Conservation (phyloP, 1,140 invertebrate species). For the Orchestia grillus region DNA sequence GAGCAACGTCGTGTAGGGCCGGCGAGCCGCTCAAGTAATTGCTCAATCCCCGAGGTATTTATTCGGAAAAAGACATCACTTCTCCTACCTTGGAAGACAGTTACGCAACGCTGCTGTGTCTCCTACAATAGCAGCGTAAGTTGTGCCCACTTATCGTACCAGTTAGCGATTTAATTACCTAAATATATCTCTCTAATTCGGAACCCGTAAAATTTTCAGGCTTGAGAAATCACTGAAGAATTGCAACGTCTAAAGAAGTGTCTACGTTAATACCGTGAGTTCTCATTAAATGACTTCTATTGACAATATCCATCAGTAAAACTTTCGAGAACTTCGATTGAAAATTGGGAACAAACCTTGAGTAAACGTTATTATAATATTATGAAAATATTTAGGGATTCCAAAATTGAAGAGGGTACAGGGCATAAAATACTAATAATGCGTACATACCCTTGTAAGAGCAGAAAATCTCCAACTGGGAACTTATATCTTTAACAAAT, state of each 20-base stretch:
- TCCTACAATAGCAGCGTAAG: not conserved
- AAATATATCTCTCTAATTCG: not conserved
- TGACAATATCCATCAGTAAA: not conserved
- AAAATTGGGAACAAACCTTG: not conserved
- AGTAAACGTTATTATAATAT: not conserved
- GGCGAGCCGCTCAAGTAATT: not conserved
- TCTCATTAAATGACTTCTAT: not conserved
- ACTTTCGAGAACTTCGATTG: not conserved
- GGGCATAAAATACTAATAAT: too few species aligned
- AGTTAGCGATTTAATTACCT: not conserved
- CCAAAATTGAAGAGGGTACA: too few species aligned
- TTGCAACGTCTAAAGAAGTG: not conserved
- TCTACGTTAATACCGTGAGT: not conserved
- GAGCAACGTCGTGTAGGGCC: not conserved
- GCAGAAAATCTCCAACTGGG: too few species aligned
- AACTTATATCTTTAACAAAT: too few species aligned
- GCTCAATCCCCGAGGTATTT: not conserved
- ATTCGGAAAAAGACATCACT: not conserved
- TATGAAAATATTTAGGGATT: too few species aligned
- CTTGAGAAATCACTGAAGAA: not conserved
- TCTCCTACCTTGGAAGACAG: not conserved
- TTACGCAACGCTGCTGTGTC: not conserved
- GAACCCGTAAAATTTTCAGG: not conserved
- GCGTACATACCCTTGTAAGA: too few species aligned
- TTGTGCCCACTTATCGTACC: not conserved